phyloP scores from a whole-genome alignment of 2,888 invertebrate species.

The Cosmia trapezina region DNA sequence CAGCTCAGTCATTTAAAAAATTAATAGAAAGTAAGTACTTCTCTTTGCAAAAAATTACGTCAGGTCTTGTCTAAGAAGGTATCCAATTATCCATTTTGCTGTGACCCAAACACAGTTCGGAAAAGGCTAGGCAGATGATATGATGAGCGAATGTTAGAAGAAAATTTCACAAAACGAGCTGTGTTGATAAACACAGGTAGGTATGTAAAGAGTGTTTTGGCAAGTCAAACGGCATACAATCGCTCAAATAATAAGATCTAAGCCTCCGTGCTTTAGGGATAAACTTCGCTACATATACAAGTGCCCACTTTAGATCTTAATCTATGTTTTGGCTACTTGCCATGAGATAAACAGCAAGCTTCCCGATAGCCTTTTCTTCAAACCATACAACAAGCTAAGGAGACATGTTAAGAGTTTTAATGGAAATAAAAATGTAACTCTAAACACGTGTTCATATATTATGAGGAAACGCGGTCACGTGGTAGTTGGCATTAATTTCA shows the following conservation, averaged over 20 bases:
- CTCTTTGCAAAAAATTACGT: too few species aligned
- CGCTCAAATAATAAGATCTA: conserved; percentile 29
- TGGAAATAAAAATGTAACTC: conserved; percentile 31
- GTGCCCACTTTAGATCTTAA: conserved; percentile 54
- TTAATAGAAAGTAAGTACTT: too few species aligned
- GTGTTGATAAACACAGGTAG: background rate
- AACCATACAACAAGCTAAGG: conserved; percentile 33
- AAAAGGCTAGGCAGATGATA: too few species aligned
- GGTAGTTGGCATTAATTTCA: background rate
- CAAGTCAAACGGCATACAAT: conserved; percentile 5
- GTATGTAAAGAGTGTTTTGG: conserved; percentile 28
- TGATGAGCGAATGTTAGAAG: too few species aligned
- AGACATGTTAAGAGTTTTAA: conserved; percentile 44
- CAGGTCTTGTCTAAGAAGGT: too few species aligned
- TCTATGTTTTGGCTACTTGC: conserved; percentile 59
- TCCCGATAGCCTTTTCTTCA: conserved; percentile 49
- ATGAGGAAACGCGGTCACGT: background rate
- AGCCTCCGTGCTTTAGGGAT: conserved; percentile 14
- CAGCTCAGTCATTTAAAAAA: too few species aligned
- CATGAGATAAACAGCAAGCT: conserved; percentile 54
- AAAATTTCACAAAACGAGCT: too few species aligned
- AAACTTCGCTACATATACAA: conserved; percentile 42
- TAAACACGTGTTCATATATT: background rate
- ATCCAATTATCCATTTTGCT: too few species aligned
- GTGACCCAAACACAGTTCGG: too few species aligned